Evolutionary conservation across 2,797 vertebrate genomes (phyloP).

Genomic region (Gorsachius magnificus): DNA sequence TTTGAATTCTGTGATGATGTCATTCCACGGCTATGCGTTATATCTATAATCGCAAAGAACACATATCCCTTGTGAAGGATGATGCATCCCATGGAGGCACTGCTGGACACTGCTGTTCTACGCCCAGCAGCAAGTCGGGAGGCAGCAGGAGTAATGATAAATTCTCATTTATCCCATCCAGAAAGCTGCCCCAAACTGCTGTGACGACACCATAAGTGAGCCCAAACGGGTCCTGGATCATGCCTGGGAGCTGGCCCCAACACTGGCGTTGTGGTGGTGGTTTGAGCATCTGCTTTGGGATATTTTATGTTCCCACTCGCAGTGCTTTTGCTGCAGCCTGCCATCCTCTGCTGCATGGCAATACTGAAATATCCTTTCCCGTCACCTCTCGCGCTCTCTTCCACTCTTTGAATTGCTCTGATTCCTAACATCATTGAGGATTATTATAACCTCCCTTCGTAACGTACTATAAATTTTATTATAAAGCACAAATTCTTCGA

Average conservation of each 20-base stretch:
- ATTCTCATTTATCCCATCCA: background rate
- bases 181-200: conserved; percentile 11
- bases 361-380: conserved; percentile 68
- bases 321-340: background rate
- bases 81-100: background rate
- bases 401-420: conserved; percentile 42
- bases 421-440: conserved; percentile 74
- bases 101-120: background rate
- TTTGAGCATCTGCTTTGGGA: background rate
- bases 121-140: conserved; percentile 4
- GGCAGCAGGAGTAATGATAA: background rate
- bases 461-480: conserved; percentile 76
- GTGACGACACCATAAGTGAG: background rate
- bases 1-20: conserved; percentile 30
- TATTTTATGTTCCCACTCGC: conserved; percentile 31
- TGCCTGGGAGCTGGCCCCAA: background rate
- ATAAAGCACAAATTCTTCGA: conserved; percentile 69
- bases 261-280: rapidly evolving
- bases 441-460: conserved; percentile 73
- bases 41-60: conserved; percentile 20
- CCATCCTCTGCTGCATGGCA: background rate
- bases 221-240: background rate
- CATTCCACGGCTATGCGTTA: conserved; percentile 28
- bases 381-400: conserved; percentile 6
- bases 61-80: background rate